Evolutionary conservation across 2,888 invertebrate species (phyloP), one percentile per base, ranked within the genome.

Genomic region (Rhamnusium bicolor): DNA sequence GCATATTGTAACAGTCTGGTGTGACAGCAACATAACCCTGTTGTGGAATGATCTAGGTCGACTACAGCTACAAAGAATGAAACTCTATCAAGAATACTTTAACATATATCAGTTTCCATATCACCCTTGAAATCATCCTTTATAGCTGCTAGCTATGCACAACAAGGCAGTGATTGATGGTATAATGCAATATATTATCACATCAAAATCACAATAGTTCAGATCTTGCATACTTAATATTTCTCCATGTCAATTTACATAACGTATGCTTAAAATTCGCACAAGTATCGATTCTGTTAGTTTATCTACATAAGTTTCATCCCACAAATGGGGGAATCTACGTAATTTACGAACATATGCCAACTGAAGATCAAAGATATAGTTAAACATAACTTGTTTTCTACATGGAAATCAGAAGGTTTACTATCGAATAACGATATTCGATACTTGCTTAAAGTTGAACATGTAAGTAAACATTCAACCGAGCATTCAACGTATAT

Each of bases 401-500:
- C 65, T 24, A 32, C 53, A 65, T 65, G 65, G 53, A 65, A 65
- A 65, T 65, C 29, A 65, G 65, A 29, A 10, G 65, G 18, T 65
- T 62, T 32, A 53, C 51, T 53, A 40, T 32, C 29, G 53, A 19
- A 65, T 65, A 65, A 40, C 53, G 53, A 65, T 53, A 65, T 65
- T 65, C 65, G 53, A 53, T 65, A 65, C 53, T 65, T 32, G 65
- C 40, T 65, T 19, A 53, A 53, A 53, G 53, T 47, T 53, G 32
- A 65, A 65, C 32, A 16, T 54, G 53, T 65, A 65, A 65, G 65
- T 65, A 65, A 65, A 65, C 65, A 65, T 65, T 19, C 19, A 16
- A 54, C 19, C 10, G n/a, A 53, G 32, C 32, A 65, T 65, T 65
- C 53, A 10, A 14, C 49, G 16, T 19, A 16, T 65, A 65, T 65